Conservation (phyloP, 2,797 vertebrate species). For the Coregonus ussuriensis region DNA sequence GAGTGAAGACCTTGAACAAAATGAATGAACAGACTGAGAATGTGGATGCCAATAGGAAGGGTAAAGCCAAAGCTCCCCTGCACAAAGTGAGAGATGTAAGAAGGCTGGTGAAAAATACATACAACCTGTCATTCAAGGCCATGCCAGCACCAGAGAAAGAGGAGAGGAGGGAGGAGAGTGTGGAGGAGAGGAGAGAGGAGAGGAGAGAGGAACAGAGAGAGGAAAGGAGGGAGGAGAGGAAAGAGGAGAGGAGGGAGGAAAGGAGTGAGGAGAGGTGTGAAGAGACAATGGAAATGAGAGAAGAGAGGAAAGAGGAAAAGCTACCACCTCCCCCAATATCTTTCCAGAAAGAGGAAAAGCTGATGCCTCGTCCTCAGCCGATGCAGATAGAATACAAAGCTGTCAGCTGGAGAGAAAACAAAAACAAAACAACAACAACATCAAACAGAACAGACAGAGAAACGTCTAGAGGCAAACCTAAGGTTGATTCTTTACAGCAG, state of each 20-base stretch:
- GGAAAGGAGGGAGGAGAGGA: background rate
- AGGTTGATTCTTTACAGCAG: conserved; percentile 26
- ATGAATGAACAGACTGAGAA: conserved; percentile 40
- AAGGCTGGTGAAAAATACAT: conserved; percentile 88
- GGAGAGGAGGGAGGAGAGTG: background rate
- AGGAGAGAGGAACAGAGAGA: background rate
- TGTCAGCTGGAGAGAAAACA: conserved; percentile 75
- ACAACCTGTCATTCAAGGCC: conserved; percentile 81
- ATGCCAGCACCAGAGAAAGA: conserved; percentile 38
- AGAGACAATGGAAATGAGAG: conserved; percentile 17
- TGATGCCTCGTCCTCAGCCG: conserved; percentile 53
- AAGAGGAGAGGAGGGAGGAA: conserved; percentile 9
- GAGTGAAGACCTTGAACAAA: background rate
- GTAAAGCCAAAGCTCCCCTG: conserved; percentile 69
- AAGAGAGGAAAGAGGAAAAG: conserved; percentile 29
- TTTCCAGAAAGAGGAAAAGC: conserved; percentile 53
- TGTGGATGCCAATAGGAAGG: conserved; percentile 43
- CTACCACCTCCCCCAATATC: conserved; percentile 27
- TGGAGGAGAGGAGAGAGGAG: background rate
- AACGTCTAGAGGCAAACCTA: conserved; percentile 30
- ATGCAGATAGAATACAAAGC: conserved; percentile 81
- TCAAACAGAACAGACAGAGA: conserved; percentile 34
- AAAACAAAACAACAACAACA: conserved; percentile 44
- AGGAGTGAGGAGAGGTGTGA: conserved; percentile 28
- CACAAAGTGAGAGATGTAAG: conserved; percentile 88